phyloP scores from a whole-genome alignment of 1,140 invertebrate species.

The Homalodisca vitripennis region DNA sequence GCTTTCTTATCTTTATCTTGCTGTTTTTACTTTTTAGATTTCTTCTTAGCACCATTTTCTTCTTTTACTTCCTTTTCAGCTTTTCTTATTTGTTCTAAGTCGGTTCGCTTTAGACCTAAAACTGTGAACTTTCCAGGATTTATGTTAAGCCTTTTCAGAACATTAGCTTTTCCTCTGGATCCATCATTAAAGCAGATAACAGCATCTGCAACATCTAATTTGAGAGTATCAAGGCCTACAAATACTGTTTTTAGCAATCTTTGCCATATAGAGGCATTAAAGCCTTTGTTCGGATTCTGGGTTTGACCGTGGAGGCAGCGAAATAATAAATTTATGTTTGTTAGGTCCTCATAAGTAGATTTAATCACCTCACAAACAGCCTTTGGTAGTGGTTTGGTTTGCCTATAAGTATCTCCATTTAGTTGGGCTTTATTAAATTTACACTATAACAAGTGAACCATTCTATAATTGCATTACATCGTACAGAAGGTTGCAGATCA shows the following conservation, averaged over 20 bases:
- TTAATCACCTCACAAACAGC: constrained; percentile 27
- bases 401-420: constrained; percentile 22
- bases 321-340: constrained; percentile 19
- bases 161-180: too few species aligned
- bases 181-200: too few species aligned
- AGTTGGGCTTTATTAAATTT: constrained; percentile 40
- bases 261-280: constrained; percentile 38
- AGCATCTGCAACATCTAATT: constrained; percentile 33
- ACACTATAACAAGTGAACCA: constrained; percentile 36
- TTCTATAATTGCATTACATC: too few species aligned
- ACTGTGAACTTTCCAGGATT: too few species aligned
- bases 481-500: too few species aligned
- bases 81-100: too few species aligned
- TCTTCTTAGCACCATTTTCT: too few species aligned
- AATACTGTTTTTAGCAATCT: constrained; percentile 38
- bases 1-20: too few species aligned
- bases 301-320: constrained; percentile 35
- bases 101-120: too few species aligned
- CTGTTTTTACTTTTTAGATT: too few species aligned
- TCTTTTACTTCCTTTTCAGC: too few species aligned
- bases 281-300: constrained; percentile 39
- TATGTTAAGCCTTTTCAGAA: too few species aligned
- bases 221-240: constrained; percentile 32
- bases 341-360: constrained; percentile 36
- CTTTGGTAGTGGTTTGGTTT: background rate